Evolutionary conservation across 2,113 vertebrate genomes (phyloP), one percentile per base, ranked within the genome.

Genomic region (Aegithalos caudatus): DNA sequence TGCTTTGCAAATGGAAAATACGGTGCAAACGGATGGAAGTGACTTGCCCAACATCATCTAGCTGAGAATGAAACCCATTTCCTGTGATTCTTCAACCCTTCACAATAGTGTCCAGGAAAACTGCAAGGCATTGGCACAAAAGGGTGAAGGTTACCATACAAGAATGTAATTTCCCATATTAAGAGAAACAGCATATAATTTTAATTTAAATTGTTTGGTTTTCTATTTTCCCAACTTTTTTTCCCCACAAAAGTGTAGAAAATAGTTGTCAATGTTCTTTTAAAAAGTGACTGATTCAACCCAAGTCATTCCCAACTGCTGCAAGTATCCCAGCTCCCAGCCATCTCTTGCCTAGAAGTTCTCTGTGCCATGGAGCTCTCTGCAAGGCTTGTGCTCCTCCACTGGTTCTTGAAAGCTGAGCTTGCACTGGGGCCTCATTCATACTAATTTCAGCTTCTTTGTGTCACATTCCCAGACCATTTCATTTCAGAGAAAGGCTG

Each of bases 341-440:
- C 28, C 23, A 3, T 14, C 15, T 13, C 65, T 44, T 9, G n/a
- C 17, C 33, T 12, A 21, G 35, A 19, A 27, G 21, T 17, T 23
- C 44, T 20, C 23, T 0, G 54, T 23, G 56, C 25, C 7, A 1
- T 0, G 4, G 29, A 28, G 21, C 6, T 12, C 16, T 51, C 53
- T 18, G 1, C 19, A 44, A 35, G 1, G 12, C 22, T 7, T 2
- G 1, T 25, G 37, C 21, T 56, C 44, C 66, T 67, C 11, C 11
- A 5, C 16, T 6, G 12, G 13, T n/a, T 37, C 60, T 2, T 31
- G 37, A 31, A 64, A 33, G 67, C 62, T 45, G n/a, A 24, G 40
- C 28, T 15, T 3, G 1, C 22, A 5, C 61, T 6, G 47, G 29
- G 25, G 62, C 48, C 33, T 53, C 29, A 22, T 23, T 35, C 44